Base-by-base conservation (phyloP, 2,113 vertebrate genomes). In the Forbesichthys papilliferus region DNA sequence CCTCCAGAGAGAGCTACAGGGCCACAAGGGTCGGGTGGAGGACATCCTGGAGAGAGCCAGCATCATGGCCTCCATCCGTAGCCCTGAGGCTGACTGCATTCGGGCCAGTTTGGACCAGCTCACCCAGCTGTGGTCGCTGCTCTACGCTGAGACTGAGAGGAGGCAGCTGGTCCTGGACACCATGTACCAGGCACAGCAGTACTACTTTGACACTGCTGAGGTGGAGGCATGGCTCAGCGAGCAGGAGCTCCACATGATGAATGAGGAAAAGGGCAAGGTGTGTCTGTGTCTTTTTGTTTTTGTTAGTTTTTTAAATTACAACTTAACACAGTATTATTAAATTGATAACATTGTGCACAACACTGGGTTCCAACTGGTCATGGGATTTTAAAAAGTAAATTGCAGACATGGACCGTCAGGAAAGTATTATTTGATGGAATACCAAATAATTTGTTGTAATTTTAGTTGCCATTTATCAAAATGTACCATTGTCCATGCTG, bases 231-330 rank as follows among this genome's bases (percentile, higher is more conserved):
- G 96, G 96, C 91, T 98, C 61, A 95, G 95, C 0, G 96, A 98
- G 80, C 96, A 98, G 69, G 96, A 98, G 86, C 92, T 98, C 77
- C 94, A 97, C 71, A 91, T 98, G 94, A 96, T 98, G 96, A 96
- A 92, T 33, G 94, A 98, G 75, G 96, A 98, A 87, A 97, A 94
- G 86, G 96, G 96, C 68, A 97, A 98, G 95, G 96, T 97, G 81
- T 68, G 92, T 9, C 9, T 42, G 36, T 42, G 36, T 42, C 7
- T 7, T 42, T 42, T 42, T 42, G 7, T 42, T 42, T 42, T 42
- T 42, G 36, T 42, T 42, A 1, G 36, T 6, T 42, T 42, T 42
- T 42, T 42, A 6, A 42, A 42, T 42, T 42, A 42, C 36, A 42
- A 42, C 36, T 42, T 42, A 5, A 5, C 3, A 42, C 4, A 42